Base-by-base conservation (phyloP, 2,113 vertebrate genomes). In the Carollia perspicillata region DNA sequence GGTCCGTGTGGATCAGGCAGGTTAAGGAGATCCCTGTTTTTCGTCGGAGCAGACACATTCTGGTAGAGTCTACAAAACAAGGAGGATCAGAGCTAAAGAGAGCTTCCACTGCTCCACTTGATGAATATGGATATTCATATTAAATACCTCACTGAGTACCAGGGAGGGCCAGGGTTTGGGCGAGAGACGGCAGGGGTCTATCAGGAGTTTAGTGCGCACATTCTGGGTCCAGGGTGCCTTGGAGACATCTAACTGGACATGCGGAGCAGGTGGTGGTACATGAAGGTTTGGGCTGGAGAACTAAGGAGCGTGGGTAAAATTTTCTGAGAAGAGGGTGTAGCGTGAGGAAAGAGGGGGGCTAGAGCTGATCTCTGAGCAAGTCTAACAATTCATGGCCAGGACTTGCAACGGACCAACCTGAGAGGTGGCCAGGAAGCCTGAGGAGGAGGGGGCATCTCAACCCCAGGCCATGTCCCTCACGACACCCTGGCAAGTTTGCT, bases 131-230 rank as follows among this genome's bases (percentile, higher is more conserved):
- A 58, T 58, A 58, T 58, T 58, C 55, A 58, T 63, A 60, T 11
- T n/a, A 14, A 44, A 33, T 1, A n/a, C 13, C 13, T 55, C 20
- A 28, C 37, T 22, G 11, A 22, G 22, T 23, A 16, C 23, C 66
- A 80, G 65, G 37, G 20, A 80, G 42, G 42, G 4, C 30, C 42
- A 58, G 51, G 18, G 3, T 68, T 26, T 26, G 1, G 3, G 51
- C 55, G 53, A 11, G 60, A 68, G 60, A 68, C 35, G 51, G 11
- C 42, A 65, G 33, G 35, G 30, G 8, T 53, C 17, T 0, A 40
- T 26, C 49, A n/a, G 30, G 10, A 55, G 68, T 23, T 35, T 33
- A 35, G 0, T 18, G 10, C 0, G 0, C 20, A 42, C 3, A 5
- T 0, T 8, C 68, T 14, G 16, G 55, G 66, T 30, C 11, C 20